phyloP scores from a whole-genome alignment of 2,797 vertebrate species.

The Tapera naevia region DNA sequence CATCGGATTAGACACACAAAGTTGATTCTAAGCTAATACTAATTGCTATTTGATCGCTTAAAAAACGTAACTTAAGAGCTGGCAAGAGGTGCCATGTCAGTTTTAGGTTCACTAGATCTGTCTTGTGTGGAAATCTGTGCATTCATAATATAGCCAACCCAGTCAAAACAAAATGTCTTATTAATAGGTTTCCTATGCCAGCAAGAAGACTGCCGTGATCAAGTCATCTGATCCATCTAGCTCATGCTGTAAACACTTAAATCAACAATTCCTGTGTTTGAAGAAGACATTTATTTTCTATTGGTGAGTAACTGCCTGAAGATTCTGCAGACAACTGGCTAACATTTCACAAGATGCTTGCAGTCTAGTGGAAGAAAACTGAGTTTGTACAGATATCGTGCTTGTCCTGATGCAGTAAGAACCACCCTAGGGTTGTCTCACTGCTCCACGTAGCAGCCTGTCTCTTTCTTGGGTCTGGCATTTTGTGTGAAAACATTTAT shows the following conservation, averaged over 20 bases:
- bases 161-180: not conserved
- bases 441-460: not conserved
- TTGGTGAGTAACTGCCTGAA: not conserved
- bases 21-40: slow-evolving; percentile 8
- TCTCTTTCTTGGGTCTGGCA: not conserved
- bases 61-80: not conserved
- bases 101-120: not conserved
- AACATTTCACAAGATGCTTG: not conserved
- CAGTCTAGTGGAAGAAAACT: not conserved
- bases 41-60: not conserved
- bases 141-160: not conserved
- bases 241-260: not conserved
- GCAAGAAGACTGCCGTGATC: not conserved
- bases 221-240: not conserved
- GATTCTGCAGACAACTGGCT: not conserved
- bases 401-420: not conserved
- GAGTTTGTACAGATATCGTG: not conserved
- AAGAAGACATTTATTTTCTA: not conserved
- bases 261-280: not conserved
- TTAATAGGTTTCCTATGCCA: not conserved
- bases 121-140: not conserved
- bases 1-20: slow-evolving; percentile 11
- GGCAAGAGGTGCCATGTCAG: not conserved
- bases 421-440: not conserved
- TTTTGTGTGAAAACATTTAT: not conserved